Percentiles rank a stretch among this genome's conserved stretches.
Evolutionary conservation across 2,797 vertebrate genomes (phyloP).

Genomic region (Streptopelia turtur): DNA sequence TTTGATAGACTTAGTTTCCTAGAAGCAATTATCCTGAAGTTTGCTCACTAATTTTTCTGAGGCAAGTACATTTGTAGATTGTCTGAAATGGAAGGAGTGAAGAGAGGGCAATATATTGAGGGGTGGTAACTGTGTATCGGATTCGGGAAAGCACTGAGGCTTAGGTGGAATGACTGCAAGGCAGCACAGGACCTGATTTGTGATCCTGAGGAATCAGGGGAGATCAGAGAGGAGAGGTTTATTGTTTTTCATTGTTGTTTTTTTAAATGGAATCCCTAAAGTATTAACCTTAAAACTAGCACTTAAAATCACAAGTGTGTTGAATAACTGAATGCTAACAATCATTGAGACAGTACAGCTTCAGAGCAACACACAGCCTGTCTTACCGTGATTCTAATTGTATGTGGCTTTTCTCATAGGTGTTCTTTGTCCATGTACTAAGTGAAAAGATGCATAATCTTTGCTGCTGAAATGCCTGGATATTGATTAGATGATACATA

Average conservation of each 20-base stretch:
- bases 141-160: background rate
- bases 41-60: background rate
- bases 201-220: background rate
- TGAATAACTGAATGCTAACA: background rate
- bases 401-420: background rate
- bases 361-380: background rate
- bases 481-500: background rate
- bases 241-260: background rate
- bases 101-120: background rate
- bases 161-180: background rate
- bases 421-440: background rate
- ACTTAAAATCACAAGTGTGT: background rate
- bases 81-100: slow-evolving; percentile 12
- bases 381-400: background rate
- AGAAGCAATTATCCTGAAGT: slow-evolving; percentile 6
- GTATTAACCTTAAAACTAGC: background rate
- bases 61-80: slow-evolving; percentile 24
- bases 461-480: background rate
- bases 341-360: background rate
- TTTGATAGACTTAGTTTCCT: background rate
- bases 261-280: background rate
- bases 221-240: background rate
- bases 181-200: background rate
- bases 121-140: background rate
- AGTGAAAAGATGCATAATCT: background rate